Evolutionary conservation across 2,113 vertebrate species (phyloP), one percentile per base, ranked within the genome.

Genomic region (Steatornis caripensis): DNA sequence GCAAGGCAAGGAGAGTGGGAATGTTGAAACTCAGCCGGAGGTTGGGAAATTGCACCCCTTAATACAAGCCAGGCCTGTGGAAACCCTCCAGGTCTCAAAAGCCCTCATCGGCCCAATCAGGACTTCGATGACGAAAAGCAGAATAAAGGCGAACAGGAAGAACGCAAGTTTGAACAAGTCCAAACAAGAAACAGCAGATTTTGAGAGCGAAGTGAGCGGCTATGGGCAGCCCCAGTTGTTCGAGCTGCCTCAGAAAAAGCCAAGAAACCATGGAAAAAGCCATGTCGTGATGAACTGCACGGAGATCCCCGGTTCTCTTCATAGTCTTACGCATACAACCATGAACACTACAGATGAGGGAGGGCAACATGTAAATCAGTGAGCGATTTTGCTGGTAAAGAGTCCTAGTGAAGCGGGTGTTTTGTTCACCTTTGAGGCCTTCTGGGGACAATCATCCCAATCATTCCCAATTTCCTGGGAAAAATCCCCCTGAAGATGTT

Each of bases 61-160:
- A 96, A 97, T 81, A 85, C 62, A 97, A 97, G 80, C 86, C 97
- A 97, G 94, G 92, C 37, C 77, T 0, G 0, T 95, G 96, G 96
- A 97, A 98, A 92, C 32, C 48, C 90, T 96, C 96, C 94, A 97
- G 94, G 77, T 87, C 66, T 92, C 95, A 65, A 94, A 96, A 95
- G 84, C 69, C 82, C 90, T 93, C 87, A 55, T 71, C 37, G 0
- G 32, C 70, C 83, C 74, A 83, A 78, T 90, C 70, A 90, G 84
- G 80, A 46, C 78, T 91, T 94, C 68, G 91, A 90, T 89, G 85
- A 91, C 21, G 3, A 96, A 96, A 95, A 94, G 66, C 79, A 94
- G 85, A 87, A 95, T 92, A 85, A 89, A 96, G 76, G 45, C 30
- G 36, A 93, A 74, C 75, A 87, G 82, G 93, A 95, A 93, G 89